Evolutionary conservation across 2,888 invertebrate species (phyloP).

Genomic region (Tenthredo scrophulariae): DNA sequence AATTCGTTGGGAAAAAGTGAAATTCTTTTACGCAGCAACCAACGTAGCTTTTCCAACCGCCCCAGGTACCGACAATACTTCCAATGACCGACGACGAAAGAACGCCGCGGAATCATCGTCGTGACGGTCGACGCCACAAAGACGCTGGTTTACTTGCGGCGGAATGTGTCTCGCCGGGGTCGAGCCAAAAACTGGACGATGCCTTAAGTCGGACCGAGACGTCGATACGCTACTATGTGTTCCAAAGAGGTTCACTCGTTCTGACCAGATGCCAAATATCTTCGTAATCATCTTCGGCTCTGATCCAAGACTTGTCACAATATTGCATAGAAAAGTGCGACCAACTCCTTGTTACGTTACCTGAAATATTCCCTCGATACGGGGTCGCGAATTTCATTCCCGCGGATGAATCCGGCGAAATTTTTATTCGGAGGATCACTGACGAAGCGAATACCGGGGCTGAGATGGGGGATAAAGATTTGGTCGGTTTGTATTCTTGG

Average conservation of each 20-base stretch:
- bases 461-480: constrained; percentile 49
- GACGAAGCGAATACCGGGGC: constrained; percentile 35
- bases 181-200: constrained; percentile 53
- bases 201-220: constrained; percentile 42
- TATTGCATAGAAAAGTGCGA: not conserved
- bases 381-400: not conserved
- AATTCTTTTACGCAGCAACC: constrained; percentile 25
- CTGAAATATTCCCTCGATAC: not conserved
- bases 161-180: constrained; percentile 52
- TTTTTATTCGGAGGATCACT: constrained; percentile 31
- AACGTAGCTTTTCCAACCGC: constrained; percentile 39
- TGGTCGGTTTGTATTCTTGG: constrained; percentile 59
- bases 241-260: constrained; percentile 30
- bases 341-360: not conserved
- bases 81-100: constrained; percentile 21
- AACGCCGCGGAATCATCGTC: constrained; percentile 52
- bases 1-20: constrained; percentile 49
- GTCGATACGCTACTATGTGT: constrained; percentile 49
- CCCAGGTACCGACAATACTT: constrained; percentile 42
- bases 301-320: not conserved
- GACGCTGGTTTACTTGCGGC: constrained; percentile 47
- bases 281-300: not conserved
- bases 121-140: constrained; percentile 46
- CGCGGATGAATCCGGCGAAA: constrained; percentile 9
- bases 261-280: constrained; percentile 36